Conservation (phyloP, 2,888 invertebrate species). For the Cephonodes hylas region DNA sequence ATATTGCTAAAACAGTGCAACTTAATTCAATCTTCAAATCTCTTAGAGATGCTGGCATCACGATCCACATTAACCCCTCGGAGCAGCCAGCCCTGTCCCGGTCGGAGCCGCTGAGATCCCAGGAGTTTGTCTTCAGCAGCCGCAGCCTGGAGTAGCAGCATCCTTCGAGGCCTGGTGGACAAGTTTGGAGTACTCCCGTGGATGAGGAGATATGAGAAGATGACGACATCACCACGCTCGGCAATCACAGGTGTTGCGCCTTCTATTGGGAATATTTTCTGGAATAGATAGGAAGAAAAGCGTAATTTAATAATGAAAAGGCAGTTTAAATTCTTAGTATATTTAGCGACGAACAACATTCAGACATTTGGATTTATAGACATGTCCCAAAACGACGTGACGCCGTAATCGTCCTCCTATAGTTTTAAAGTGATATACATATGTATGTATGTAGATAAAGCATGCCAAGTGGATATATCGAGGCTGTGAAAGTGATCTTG, state of each 20-base stretch:
- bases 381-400: too few species aligned
- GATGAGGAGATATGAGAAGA: conserved; percentile 81
- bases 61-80: conserved; percentile 67
- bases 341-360: too few species aligned
- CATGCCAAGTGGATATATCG: too few species aligned
- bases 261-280: conserved; percentile 70
- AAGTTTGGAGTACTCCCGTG: conserved; percentile 81
- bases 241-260: conserved; percentile 75
- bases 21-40: conserved; percentile 32
- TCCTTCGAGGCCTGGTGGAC: conserved; percentile 68
- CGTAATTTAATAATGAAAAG: too few species aligned
- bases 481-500: too few species aligned
- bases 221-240: conserved; percentile 77
- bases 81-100: conserved; percentile 79
- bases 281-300: conserved; percentile 21
- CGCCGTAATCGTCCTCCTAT: too few species aligned
- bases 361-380: too few species aligned
- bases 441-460: too few species aligned
- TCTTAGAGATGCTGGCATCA: conserved; percentile 50
- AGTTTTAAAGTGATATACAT: too few species aligned
- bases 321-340: too few species aligned
- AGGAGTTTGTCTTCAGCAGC: conserved; percentile 78
- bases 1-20: not conserved
- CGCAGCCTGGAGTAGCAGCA: conserved; percentile 78
- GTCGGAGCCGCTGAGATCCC: conserved; percentile 60